Evolutionary conservation across 2,113 vertebrate species (phyloP), one percentile per base, ranked within the genome.

Genomic region (Tursiops truncatus): DNA sequence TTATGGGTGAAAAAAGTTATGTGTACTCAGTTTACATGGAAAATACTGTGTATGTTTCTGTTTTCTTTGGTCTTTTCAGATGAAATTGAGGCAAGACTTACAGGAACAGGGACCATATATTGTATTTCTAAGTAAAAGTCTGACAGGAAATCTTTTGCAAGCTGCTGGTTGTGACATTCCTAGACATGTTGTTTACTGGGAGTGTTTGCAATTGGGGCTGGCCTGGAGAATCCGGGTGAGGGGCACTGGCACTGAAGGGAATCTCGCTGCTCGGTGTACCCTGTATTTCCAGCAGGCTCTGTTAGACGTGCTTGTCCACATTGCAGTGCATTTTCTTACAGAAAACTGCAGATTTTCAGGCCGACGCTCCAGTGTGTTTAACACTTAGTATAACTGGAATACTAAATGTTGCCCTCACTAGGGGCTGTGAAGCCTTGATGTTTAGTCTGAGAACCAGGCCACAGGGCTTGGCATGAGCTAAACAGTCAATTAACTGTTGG

Each of bases 381-480:
- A 60, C 9, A 3, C 26, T 25, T n/a, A 0, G 15, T 3, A 3
- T 25, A 6, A 14, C 15, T 9, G n/a, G 6, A 9, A 1, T 3
- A 1, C 10, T 6, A 62, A 63, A 13, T 56, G 53, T 53, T 71
- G 38, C 26, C 33, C 1, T 58, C 38, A 0, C 38, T 8, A 8
- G 70, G 56, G 53, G 23, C 53, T 20, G 25, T n/a, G 31, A 41
- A 6, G n/a, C 71, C 44, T 47, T 79, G 63, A 4, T 36, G 74
- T 44, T n/a, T 25, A 47, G 67, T 71, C 73, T 38, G 58, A 50
- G 79, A 68, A n/a, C 33, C 31, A 33, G 90, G 33, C 76, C 25
- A 1, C 60, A 6, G 80, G 14, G 26, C 68, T 7, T 58, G 5
- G 31, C 14, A 4, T 41, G 3, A 15, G 7, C 0, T 21, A n/a